phyloP scores from a whole-genome alignment of 1,140 invertebrate species.

The Neodiprion lecontei region DNA sequence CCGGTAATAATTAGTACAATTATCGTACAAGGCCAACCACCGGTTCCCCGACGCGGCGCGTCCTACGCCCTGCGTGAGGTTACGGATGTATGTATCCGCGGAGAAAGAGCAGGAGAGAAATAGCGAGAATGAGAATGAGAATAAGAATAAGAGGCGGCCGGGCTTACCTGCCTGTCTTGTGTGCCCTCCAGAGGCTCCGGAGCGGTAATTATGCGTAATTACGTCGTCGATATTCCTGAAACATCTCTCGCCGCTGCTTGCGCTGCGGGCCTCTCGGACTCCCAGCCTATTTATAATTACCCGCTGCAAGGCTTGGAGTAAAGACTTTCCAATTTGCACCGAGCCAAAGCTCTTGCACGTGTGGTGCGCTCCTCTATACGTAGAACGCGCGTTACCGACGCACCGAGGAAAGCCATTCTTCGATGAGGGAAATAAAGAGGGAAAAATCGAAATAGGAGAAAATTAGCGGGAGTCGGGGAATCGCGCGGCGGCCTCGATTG shows the following conservation, averaged over 20 bases:
- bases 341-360: no score
- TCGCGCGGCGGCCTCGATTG: background rate
- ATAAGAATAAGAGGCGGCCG: background rate
- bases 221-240: slow-evolving; percentile 59
- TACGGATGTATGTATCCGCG: slow-evolving; percentile 34
- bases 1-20: slow-evolving; percentile 61
- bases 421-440: background rate
- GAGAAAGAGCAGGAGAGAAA: no score
- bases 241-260: slow-evolving; percentile 10
- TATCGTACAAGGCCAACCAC: slow-evolving; percentile 59
- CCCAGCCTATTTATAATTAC: slow-evolving; percentile 44
- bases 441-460: background rate
- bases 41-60: slow-evolving; percentile 40
- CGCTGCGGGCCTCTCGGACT: slow-evolving; percentile 31
- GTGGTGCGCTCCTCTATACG: no score
- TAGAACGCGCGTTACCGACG: background rate
- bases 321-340: slow-evolving; percentile 26
- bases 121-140: no score
- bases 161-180: slow-evolving; percentile 18
- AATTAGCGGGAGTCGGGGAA: slow-evolving; percentile 2
- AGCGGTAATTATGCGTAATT: slow-evolving; percentile 60
- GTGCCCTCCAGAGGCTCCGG: slow-evolving; percentile 22
- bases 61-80: slow-evolving; percentile 21
- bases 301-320: slow-evolving; percentile 31
- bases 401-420: background rate